Evolutionary conservation across 1,140 invertebrate genomes (phyloP), one percentile per base, ranked within the genome.

Genomic region (Bombyx mandarina): DNA sequence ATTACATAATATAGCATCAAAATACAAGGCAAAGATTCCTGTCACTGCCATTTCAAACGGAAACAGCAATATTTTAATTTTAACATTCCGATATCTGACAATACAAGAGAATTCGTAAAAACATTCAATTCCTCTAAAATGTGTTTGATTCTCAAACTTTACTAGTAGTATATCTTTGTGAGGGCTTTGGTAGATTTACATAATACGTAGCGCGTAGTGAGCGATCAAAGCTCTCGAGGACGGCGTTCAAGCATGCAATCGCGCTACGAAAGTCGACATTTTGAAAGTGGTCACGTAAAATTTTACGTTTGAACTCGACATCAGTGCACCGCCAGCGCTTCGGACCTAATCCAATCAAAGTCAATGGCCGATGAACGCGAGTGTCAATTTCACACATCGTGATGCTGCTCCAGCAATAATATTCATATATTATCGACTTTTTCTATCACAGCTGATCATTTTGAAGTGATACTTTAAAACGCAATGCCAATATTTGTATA

Each of bases 231-330:
- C 64, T 66, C 52, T 47, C 49, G 60, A 68, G 66, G 48, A 58
- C 53, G 57, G 56, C 52, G 56, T 63, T 69, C 65, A 69, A 72
- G 63, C 76, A 69, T 77, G 73, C 79, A 77, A 81, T 82, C 70
- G 64, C 66, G 63, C 70, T 73, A 72, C 71, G 73, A 72, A 75
- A 78, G 67, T 67, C 72, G 68, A 71, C 71, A 69, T 75, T 80
- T 69, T 54, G 71, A 75, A 79, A 80, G 81, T 78, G 77, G 83
- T 86, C 81, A 84, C 79, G 81, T 86, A 86, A 86, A 86, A 86
- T 84, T 82, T 84, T 79, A 86, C 77, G 79, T 83, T 79, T 82
- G 72, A 76, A 70, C 67, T 75, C 73, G 65, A 61, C 75, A 73
- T 77, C 71, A 71, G 65, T 69, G 66, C 65, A 60, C 57, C 71